These are phyloP conservation scores for Tetragnatha versicolor DNA, from an alignment of 1,140 invertebrate genomes.

Conservation along the genomic window DNA sequence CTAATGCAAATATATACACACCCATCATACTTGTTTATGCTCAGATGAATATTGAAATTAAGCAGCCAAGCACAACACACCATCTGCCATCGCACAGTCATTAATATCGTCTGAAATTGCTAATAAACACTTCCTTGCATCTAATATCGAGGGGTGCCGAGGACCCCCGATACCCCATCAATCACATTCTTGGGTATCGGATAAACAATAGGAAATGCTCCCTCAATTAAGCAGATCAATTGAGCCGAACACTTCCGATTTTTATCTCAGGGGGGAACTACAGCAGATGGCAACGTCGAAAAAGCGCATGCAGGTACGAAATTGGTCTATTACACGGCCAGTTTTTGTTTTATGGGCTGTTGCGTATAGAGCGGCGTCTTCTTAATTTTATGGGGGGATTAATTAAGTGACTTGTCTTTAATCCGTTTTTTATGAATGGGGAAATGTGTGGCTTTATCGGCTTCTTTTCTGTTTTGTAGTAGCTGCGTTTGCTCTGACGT, in stretches of 20 bases:
- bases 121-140: slow-evolving; percentile 50
- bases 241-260: slow-evolving; percentile 48
- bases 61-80: background rate
- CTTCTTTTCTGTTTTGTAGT: too few relatives aligned
- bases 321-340: slow-evolving; percentile 43
- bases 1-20: too few relatives aligned
- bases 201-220: slow-evolving; percentile 26
- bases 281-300: slow-evolving; percentile 24
- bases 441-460: too few relatives aligned
- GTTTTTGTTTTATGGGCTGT: slow-evolving; percentile 39
- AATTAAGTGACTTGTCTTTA: background rate
- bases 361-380: slow-evolving; percentile 24
- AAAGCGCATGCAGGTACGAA: background rate
- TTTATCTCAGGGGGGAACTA: slow-evolving; percentile 26
- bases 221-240: slow-evolving; percentile 41
- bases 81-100: slow-evolving; percentile 11
- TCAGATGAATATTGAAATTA: background rate
- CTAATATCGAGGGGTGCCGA: slow-evolving; percentile 33
- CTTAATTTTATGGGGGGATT: slow-evolving; percentile 40
- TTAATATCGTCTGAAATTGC: slow-evolving; percentile 39
- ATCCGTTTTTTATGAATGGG: too few relatives aligned
- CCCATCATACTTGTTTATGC: too few relatives aligned
- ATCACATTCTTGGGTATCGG: background rate
- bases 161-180: background rate
- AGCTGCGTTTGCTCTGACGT: too few relatives aligned